phyloP scores from a whole-genome alignment of 2,888 invertebrate genomes.

The Nomada hirtipes region DNA sequence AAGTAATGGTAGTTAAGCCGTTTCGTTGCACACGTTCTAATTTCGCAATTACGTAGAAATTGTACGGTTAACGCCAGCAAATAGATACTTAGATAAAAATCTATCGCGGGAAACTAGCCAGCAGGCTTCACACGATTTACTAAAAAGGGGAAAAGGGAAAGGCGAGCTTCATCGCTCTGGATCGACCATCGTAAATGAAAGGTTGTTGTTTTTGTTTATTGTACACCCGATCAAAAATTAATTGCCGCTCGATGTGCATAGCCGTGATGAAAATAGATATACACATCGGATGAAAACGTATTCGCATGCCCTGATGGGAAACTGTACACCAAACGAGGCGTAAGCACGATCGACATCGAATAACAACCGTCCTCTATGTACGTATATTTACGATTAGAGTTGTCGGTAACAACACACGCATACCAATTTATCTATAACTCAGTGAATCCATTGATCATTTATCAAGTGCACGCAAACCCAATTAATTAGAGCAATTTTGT shows the following conservation, averaged over 20 bases:
- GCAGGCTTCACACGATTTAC: neutral
- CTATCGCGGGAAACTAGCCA: neutral
- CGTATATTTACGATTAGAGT: constrained; percentile 37
- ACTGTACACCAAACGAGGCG: constrained; percentile 36
- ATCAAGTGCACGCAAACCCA: constrained; percentile 53
- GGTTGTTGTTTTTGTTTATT: constrained; percentile 3
- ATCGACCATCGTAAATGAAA: constrained; percentile 7
- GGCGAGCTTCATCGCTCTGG: neutral
- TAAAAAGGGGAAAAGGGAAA: neutral
- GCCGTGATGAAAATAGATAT: neutral
- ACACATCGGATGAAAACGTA: constrained; percentile 3
- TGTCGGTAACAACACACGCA: constrained; percentile 38
- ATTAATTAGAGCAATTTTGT: constrained; percentile 62
- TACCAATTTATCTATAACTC: constrained; percentile 51
- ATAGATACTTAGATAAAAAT: neutral
- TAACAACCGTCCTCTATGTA: constrained; percentile 33
- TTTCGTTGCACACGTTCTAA: neutral
- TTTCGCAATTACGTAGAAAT: constrained; percentile 13
- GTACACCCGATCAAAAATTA: neutral
- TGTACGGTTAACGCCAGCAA: neutral
- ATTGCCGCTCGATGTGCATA: neutral
- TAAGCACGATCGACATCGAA: constrained; percentile 25
- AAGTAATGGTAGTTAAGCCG: neutral
- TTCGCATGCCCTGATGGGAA: constrained; percentile 11
- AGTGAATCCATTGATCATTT: constrained; percentile 57